Evolutionary conservation across 2,888 invertebrate genomes (phyloP).

Genomic region (Oscheius sp.): DNA sequence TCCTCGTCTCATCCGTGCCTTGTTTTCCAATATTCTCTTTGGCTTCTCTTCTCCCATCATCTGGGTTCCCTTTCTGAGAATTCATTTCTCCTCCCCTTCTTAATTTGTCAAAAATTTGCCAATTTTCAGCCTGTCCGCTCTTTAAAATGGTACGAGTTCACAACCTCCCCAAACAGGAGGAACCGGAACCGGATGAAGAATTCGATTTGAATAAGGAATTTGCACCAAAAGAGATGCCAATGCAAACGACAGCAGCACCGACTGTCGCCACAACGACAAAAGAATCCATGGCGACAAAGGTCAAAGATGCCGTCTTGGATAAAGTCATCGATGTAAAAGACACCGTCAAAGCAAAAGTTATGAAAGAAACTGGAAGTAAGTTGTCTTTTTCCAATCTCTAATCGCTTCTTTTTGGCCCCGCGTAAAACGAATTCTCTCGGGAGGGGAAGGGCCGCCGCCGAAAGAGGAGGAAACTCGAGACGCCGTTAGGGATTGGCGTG

Average conservation of each 20-base stretch:
- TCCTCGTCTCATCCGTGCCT: too few species aligned
- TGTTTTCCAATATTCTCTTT: too few species aligned
- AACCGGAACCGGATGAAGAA: conserved; percentile 12
- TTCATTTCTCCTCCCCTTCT: too few species aligned
- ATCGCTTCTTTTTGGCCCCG: background rate
- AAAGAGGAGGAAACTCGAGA: conserved; percentile 21
- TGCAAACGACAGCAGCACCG: conserved; percentile 28
- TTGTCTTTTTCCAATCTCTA: conserved; percentile 20
- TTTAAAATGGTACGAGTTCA: conserved; percentile 24
- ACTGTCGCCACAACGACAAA: conserved; percentile 48
- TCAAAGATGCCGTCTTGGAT: conserved; percentile 63
- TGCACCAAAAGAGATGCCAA: conserved; percentile 33
- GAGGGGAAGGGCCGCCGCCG: conserved; percentile 6
- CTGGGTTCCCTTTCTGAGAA: too few species aligned
- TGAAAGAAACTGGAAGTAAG: conserved; percentile 70
- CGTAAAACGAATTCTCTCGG: background rate
- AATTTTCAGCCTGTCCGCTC: too few species aligned
- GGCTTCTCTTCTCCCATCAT: too few species aligned
- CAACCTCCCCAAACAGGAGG: conserved; percentile 4
- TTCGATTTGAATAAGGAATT: conserved; percentile 34
- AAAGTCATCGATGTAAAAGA: conserved; percentile 68
- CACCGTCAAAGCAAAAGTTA: conserved; percentile 67
- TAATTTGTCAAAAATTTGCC: too few species aligned
- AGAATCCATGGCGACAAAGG: conserved; percentile 43
- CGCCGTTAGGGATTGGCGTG: conserved; percentile 15